A percentile compares a stretch with the other conserved stretches of the same genome.
Conservation (phyloP, 2,888 invertebrate genomes). For the Cyclophora punctaria region DNA sequence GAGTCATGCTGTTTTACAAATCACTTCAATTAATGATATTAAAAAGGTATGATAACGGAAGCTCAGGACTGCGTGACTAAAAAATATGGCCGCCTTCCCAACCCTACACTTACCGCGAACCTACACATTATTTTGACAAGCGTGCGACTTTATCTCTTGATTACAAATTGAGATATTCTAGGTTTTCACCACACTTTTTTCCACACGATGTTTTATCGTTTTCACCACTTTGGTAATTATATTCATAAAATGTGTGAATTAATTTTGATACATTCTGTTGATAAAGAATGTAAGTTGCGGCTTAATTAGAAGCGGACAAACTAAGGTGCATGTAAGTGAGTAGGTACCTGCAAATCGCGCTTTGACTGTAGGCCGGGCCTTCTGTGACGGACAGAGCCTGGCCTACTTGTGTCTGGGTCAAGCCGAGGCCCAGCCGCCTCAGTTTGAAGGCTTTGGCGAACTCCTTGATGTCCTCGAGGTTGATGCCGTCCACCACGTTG, state of each 20-base stretch:
- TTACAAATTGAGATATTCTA: conserved; percentile 25
- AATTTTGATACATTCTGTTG: too few species aligned
- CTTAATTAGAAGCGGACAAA: neutral
- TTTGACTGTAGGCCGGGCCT: conserved; percentile 98
- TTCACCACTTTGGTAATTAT: neutral
- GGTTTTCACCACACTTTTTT: neutral
- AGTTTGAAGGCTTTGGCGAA: conserved; percentile 98
- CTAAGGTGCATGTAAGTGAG: neutral
- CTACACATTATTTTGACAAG: conserved; percentile 46
- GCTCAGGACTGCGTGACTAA: conserved; percentile 50
- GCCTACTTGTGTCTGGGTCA: conserved; percentile 98
- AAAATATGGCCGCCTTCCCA: conserved; percentile 35
- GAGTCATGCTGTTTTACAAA: conserved; percentile 75
- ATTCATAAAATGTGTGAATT: too few species aligned
- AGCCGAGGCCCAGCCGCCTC: conserved; percentile 91
- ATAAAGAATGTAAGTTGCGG: too few species aligned
- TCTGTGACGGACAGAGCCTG: conserved; percentile 97
- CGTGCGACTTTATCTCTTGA: conserved; percentile 59
- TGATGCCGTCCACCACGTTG: conserved; percentile 96
- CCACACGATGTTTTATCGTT: conserved; percentile 3
- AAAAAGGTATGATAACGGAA: conserved; percentile 65
- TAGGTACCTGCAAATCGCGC: conserved; percentile 97
- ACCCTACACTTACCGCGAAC: conserved; percentile 24
- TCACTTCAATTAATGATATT: conserved; percentile 75
- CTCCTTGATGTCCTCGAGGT: conserved; percentile 98